Percentiles rank a stretch among this genome's conserved stretches.
phyloP scores from a whole-genome alignment of 2,113 vertebrate species.

The Anolis carolinensis region DNA sequence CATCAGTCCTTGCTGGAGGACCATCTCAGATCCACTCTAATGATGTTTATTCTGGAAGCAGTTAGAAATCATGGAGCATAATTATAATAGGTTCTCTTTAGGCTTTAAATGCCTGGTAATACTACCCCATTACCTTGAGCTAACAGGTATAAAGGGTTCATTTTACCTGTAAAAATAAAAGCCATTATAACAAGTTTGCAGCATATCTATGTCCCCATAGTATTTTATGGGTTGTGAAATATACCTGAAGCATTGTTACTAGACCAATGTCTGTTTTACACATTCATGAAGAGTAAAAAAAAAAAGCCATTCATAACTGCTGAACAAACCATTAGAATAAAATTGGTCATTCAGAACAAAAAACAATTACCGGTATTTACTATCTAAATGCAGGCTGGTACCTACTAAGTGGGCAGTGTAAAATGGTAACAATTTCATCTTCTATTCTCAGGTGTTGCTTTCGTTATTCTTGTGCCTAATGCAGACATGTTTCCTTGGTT shows the following conservation, averaged over 20 bases:
- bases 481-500: conserved; percentile 50
- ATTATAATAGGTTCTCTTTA: neutral
- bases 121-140: neutral
- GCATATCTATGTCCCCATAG: neutral
- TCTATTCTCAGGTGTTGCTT: conserved; percentile 51
- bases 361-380: neutral
- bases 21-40: neutral
- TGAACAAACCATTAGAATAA: neutral
- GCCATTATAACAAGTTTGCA: neutral
- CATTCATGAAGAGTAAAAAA: neutral
- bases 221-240: neutral
- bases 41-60: neutral
- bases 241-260: neutral
- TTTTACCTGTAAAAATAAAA: neutral
- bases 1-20: neutral
- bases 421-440: conserved; percentile 46
- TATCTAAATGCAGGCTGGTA: neutral
- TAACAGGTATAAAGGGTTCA: neutral
- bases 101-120: neutral
- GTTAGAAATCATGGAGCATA: neutral
- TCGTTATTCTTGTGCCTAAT: conserved; percentile 55
- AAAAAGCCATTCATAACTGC: neutral
- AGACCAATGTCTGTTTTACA: neutral
- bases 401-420: neutral
- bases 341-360: neutral